Percentiles rank a stretch among this genome's conserved stretches.
These are phyloP conservation scores for Ormyrus labotus DNA, from an alignment of 2,888 invertebrate species.

Conservation along the genomic window DNA sequence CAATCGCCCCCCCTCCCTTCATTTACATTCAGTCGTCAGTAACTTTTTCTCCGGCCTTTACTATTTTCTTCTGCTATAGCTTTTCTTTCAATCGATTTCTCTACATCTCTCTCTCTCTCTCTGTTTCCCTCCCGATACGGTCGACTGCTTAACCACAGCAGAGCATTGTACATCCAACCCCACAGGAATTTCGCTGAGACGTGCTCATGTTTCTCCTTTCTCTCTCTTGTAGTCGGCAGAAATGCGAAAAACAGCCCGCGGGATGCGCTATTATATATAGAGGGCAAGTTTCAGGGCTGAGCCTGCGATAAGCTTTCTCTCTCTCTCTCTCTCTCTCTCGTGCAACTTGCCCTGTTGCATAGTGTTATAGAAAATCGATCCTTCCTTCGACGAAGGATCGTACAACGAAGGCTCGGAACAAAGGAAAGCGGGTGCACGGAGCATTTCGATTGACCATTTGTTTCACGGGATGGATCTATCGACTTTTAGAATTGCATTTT, in stretches of 20 bases:
- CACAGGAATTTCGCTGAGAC: conserved; percentile 46
- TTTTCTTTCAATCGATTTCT: conserved; percentile 5
- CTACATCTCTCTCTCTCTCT: conserved; percentile 9
- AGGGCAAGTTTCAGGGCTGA: conserved; percentile 9
- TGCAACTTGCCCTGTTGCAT: neutral
- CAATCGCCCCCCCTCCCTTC: too few relatives aligned
- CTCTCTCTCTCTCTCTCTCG: neutral
- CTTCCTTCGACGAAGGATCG: neutral
- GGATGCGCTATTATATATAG: conserved; percentile 31
- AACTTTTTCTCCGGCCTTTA: too few relatives aligned
- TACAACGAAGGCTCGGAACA: neutral
- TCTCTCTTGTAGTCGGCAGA: conserved; percentile 3
- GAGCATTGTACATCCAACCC: conserved; percentile 1
- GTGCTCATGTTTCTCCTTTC: conserved; percentile 14
- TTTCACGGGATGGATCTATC: neutral
- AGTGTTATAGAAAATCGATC: conserved; percentile 42
- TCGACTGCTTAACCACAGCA: conserved; percentile 23
- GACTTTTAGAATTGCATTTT: conserved; percentile 5
- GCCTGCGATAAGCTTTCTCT: conserved; percentile 11
- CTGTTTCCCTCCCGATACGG: neutral
- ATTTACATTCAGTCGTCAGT: too few relatives aligned
- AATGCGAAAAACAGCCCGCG: conserved; percentile 37
- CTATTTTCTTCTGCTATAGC: neutral
- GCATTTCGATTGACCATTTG: neutral
- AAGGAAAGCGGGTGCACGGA: conserved; percentile 3